Evolutionary conservation across 2,113 vertebrate species (phyloP), one percentile per base, ranked within the genome.

Genomic region (Calonectris borealis): DNA sequence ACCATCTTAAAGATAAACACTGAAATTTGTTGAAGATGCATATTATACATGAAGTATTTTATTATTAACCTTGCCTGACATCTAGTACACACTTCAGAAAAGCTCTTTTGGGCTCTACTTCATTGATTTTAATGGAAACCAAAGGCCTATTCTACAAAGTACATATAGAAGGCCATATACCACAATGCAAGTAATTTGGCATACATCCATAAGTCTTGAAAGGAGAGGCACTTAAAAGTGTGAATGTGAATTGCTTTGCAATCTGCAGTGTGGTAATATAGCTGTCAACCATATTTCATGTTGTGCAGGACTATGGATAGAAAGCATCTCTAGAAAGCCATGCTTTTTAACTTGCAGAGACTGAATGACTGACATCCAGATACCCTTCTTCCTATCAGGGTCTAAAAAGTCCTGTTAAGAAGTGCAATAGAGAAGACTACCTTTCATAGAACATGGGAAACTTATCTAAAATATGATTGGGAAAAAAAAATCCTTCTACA

Each of bases 211-310:
- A 96, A 96, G 93, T 94, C 93, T 96, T 88, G 87, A 96, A 96
- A 91, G 86, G 73, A 97, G 73, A 96, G 58, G 81, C 96, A 97
- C 93, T 97, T 95, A 93, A 70, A 95, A 97, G 92, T 96, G 95
- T 96, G 97, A 95, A 95, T 95, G 95, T 94, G 95, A 97, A 97
- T 95, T 97, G 93, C 95, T 90, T 95, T 89, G 93, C 95, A 96
- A 91, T 97, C 93, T 96, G 96, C 96, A 91, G 84, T 70, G 86
- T 95, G 78, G 91, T 95, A 94, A 97, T 96, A 96, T 92, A 97
- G 93, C 95, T 95, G 96, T 97, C 95, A 95, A 87, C 86, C 91
- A 87, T 97, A 97, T 96, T 95, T 97, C 94, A 96, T 80, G 62
- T 97, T 87, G 83, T 87, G 49, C 82, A 93, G 78, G 84, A 95